phyloP scores from a whole-genome alignment of 1,140 invertebrate genomes.

The Acromyrmex echinatior region DNA sequence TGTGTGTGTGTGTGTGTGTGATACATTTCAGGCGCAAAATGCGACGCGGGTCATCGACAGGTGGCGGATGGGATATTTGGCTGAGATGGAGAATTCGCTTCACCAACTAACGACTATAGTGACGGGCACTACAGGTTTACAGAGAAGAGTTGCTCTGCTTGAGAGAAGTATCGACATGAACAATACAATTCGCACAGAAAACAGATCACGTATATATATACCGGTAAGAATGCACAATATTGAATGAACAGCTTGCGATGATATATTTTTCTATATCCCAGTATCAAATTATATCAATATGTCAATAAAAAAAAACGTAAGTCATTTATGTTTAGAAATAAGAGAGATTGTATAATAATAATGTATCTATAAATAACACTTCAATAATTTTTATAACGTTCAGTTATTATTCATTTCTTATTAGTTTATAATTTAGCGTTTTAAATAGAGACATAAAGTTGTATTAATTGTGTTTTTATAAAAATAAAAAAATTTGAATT shows the following conservation, averaged over 20 bases:
- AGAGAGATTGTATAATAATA: neutral
- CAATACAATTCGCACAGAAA: slow-evolving; percentile 5
- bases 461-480: neutral
- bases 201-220: neutral
- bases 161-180: slow-evolving; percentile 74
- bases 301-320: neutral
- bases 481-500: neutral
- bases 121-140: slow-evolving; percentile 83
- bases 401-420: neutral
- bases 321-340: neutral
- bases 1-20: too few species aligned
- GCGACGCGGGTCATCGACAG: slow-evolving; percentile 83
- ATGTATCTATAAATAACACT: neutral
- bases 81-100: slow-evolving; percentile 79
- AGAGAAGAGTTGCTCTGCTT: slow-evolving; percentile 79
- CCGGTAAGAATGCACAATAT: slow-evolving; percentile 44
- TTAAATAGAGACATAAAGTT: neutral
- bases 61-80: slow-evolving; percentile 81
- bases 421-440: neutral
- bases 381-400: neutral
- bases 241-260: slow-evolving; percentile 2
- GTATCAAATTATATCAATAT: neutral
- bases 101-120: slow-evolving; percentile 77
- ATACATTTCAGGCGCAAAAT: slow-evolving; percentile 80
- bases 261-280: neutral